phyloP scores from a whole-genome alignment of 2,888 invertebrate species.

The Ochlodes sylvanus region DNA sequence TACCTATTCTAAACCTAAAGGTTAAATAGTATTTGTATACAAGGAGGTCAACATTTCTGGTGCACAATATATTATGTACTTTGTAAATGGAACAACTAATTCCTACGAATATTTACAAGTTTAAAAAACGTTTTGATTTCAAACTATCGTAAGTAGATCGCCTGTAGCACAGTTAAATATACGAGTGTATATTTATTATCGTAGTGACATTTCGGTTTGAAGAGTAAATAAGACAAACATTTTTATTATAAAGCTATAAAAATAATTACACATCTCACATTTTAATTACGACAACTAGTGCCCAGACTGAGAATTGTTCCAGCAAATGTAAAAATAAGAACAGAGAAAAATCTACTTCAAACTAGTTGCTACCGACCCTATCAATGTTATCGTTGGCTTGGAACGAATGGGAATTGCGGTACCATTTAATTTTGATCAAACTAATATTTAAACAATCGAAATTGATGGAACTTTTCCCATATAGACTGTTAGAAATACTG shows the following conservation, averaged over 20 bases:
- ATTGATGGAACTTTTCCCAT: background rate
- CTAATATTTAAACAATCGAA: background rate
- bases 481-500: no score
- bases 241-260: no score
- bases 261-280: no score
- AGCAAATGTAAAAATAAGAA: background rate
- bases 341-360: background rate
- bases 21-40: slow-evolving; percentile 4
- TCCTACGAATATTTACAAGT: background rate
- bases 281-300: background rate
- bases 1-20: background rate
- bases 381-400: background rate
- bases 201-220: no score
- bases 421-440: background rate
- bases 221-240: no score
- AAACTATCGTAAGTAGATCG: no score
- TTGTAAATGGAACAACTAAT: background rate
- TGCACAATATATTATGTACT: background rate
- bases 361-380: no score
- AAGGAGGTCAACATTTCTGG: background rate
- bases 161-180: no score
- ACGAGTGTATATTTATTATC: no score
- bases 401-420: background rate
- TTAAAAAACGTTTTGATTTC: background rate
- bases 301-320: background rate